Evolutionary conservation across 2,113 vertebrate species (phyloP), one percentile per base, ranked within the genome.

Genomic region (Notothenia rossii): DNA sequence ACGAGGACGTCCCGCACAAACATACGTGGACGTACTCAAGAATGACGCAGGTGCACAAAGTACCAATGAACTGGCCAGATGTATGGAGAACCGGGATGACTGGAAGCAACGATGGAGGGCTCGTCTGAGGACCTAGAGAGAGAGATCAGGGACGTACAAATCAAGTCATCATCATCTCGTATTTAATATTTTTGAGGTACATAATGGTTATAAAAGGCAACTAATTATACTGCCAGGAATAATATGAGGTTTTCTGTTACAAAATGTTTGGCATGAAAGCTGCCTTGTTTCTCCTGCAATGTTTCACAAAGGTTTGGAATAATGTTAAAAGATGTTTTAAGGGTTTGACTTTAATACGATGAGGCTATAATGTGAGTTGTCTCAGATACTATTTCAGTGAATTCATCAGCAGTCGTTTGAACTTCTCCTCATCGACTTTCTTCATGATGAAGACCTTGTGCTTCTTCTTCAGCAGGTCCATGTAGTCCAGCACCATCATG

Each of bases 401-500:
- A 12, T 88, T 79, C 83, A 84, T 92, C 63, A 96, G 36, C 82
- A 95, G 88, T 29, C 40, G 3, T 77, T 92, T 93, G 66, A 95
- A 89, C 71, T 49, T 95, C 54, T 93, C 89, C 67, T 86, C 9
- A 87, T 96, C 86, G 4, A 92, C 86, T 2, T 77, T 94, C 69
- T 88, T 95, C 65, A 96, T 81, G 71, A 96, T 75, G 82, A 63
- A 25, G 8, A 43, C 92, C 88, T 94, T 93, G 63, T 94, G 90
- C 45, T 91, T 62, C 74, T 94, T 94, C 22, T 94, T 62, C 65
- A 96, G 81, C 50, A 86, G 65, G 0, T 88, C 90, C 49, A 86
- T 61, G 22, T 75, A 83, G 75, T 95, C 94, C 77, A 96, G 46
- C 33, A 95, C 89, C 95, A 95, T 94, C 93, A 95, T 94, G 73